Evolutionary conservation across 2,113 vertebrate genomes (phyloP).

Genomic region (Odocoileus virginianus): DNA sequence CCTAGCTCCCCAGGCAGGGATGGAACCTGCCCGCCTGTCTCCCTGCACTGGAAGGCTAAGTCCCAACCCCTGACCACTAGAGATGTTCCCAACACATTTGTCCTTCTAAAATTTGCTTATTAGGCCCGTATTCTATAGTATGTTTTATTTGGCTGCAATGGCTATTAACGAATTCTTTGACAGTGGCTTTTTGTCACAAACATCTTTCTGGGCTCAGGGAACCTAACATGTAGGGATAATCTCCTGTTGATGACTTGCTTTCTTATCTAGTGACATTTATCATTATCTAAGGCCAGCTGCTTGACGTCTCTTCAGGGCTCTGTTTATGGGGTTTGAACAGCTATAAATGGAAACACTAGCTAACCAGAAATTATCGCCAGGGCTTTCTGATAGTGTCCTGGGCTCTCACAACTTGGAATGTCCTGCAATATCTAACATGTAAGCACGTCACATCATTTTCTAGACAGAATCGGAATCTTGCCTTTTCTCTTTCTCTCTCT

Average conservation of each 20-base stretch:
- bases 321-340: constrained; percentile 90
- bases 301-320: constrained; percentile 82
- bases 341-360: constrained; percentile 95
- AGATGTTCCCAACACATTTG: not conserved
- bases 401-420: constrained; percentile 75
- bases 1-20: not conserved
- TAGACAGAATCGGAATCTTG: constrained; percentile 62
- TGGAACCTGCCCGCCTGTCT: not conserved
- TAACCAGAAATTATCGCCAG: constrained; percentile 82
- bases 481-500: not conserved
- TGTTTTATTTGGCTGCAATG: not conserved
- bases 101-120: constrained; percentile 16
- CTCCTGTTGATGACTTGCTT: constrained; percentile 60
- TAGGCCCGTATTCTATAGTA: not conserved
- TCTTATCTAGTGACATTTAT: constrained; percentile 78
- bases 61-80: not conserved
- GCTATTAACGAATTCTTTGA: constrained; percentile 25
- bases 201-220: not conserved
- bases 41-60: not conserved
- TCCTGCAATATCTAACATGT: constrained; percentile 76
- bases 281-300: constrained; percentile 85
- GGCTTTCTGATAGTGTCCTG: constrained; percentile 80
- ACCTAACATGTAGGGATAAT: constrained; percentile 45
- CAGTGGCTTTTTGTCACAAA: not conserved
- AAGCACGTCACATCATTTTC: constrained; percentile 72